These are phyloP conservation scores for Trogon surrucura DNA, from an alignment of 2,113 vertebrate species.

Conservation along the genomic window DNA sequence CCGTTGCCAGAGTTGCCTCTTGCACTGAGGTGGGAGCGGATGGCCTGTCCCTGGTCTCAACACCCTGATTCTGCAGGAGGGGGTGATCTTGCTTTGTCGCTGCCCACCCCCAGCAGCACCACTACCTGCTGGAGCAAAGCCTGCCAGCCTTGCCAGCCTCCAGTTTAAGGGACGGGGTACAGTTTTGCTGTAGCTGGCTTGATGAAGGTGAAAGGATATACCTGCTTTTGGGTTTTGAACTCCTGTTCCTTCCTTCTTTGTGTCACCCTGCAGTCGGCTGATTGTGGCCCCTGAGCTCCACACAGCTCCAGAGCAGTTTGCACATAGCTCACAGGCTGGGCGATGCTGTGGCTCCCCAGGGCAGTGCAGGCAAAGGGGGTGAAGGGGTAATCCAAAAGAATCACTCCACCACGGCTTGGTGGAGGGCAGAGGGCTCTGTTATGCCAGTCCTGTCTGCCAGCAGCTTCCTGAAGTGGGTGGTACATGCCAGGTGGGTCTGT, in stretches of 20 bases:
- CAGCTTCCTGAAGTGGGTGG: background rate
- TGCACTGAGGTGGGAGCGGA: accelerated
- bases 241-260: background rate
- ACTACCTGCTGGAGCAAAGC: background rate
- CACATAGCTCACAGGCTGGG: background rate
- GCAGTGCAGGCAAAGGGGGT: background rate
- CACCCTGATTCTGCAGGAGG: accelerated
- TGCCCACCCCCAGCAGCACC: background rate
- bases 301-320: background rate
- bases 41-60: accelerated
- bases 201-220: background rate
- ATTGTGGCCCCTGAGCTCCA: background rate
- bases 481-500: accelerated
- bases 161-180: background rate
- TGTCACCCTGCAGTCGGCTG: background rate
- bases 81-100: accelerated
- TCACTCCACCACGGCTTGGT: background rate
- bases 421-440: background rate
- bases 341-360: background rate
- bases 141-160: background rate
- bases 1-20: background rate
- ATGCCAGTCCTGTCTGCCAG: background rate
- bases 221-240: background rate
- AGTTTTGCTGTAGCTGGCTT: background rate
- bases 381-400: no score